Percentiles rank a stretch among this genome's conserved stretches.
Conservation (phyloP, 2,888 invertebrate genomes). For the Acanthococcus lagerstroemiae region DNA sequence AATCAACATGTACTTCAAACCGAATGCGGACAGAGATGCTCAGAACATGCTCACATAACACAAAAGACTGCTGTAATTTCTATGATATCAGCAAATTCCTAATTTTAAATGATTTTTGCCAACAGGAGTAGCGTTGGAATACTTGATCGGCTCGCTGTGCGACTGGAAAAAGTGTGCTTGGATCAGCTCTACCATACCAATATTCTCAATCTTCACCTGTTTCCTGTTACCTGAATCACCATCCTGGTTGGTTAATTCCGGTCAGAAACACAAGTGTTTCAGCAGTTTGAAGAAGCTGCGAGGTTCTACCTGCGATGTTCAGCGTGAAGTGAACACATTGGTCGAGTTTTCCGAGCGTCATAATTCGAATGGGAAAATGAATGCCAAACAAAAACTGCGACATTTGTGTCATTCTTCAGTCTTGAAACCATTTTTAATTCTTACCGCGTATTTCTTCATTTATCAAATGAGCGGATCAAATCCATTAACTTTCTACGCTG, state of each 20-base stretch:
- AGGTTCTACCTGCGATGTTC: constrained; percentile 52
- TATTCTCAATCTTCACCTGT: constrained; percentile 51
- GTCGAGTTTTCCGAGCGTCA: constrained; percentile 53
- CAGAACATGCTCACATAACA: too few species aligned
- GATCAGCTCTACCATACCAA: constrained; percentile 52
- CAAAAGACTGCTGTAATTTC: too few species aligned
- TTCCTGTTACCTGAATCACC: constrained; percentile 61
- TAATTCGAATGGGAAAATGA: constrained; percentile 43
- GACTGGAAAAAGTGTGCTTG: constrained; percentile 56
- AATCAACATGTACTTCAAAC: too few species aligned
- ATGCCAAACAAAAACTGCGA: constrained; percentile 44
- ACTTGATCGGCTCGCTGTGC: constrained; percentile 44
- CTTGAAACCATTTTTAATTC: constrained; percentile 53
- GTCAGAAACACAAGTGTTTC: constrained; percentile 47
- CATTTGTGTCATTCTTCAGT: constrained; percentile 53
- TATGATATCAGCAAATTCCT: too few species aligned
- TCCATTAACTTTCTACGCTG: constrained; percentile 58
- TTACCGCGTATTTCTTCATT: constrained; percentile 55
- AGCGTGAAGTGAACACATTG: constrained; percentile 53
- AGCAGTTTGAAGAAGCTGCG: constrained; percentile 50
- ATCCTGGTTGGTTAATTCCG: constrained; percentile 55
- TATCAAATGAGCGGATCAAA: constrained; percentile 63
- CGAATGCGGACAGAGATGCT: too few species aligned
- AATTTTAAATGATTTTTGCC: background rate
- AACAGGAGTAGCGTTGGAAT: constrained; percentile 38